Conservation (phyloP, 2,797 vertebrate genomes). For the Melanogrammus aeglefinus region DNA sequence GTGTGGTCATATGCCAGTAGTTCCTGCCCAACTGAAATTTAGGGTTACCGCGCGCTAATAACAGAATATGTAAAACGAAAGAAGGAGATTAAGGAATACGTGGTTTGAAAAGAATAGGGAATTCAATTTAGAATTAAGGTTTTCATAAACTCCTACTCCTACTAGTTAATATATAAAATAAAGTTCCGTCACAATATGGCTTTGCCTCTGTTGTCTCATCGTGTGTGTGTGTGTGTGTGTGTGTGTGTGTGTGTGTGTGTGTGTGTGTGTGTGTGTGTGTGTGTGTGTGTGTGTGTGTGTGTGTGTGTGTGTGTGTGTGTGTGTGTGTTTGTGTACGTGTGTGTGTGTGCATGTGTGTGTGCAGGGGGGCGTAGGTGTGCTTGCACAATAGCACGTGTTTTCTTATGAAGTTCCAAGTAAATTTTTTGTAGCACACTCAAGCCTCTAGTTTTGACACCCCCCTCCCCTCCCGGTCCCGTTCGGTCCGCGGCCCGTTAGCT, state of each 20-base stretch:
- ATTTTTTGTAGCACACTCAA: too few relatives aligned
- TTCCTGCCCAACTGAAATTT: too few relatives aligned
- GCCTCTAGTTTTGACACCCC: too few relatives aligned
- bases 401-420: not conserved
- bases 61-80: not conserved
- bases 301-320: constrained; percentile 14
- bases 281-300: constrained; percentile 10
- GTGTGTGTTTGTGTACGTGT: constrained; percentile 14
- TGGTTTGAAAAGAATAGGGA: not conserved
- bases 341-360: not conserved
- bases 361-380: too few relatives aligned
- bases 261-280: not conserved
- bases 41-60: not conserved
- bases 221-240: too few relatives aligned
- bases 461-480: not conserved
- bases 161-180: not conserved
- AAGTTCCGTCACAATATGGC: not conserved
- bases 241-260: not conserved
- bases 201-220: not conserved
- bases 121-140: not conserved
- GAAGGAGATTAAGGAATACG: not conserved
- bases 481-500: constrained; percentile 49
- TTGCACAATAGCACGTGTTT: too few relatives aligned
- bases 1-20: too few relatives aligned
- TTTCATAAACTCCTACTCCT: not conserved